Percentiles rank a stretch among this genome's conserved stretches.
Conservation (phyloP, 2,113 vertebrate species). For the Canis aureus region DNA sequence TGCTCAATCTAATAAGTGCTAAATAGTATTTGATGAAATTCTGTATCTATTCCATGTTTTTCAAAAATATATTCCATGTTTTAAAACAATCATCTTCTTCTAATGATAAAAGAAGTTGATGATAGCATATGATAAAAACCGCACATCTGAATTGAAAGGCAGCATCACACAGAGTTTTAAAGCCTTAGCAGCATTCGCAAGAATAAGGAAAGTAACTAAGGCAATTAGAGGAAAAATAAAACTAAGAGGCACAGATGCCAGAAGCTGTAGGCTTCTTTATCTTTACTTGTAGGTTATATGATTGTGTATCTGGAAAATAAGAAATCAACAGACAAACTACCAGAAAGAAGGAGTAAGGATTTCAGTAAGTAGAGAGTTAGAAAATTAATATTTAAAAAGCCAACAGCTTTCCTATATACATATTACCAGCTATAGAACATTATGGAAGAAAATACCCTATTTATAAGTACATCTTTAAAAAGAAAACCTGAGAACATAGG, state of each 20-base stretch:
- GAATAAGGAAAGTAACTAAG: background rate
- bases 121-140: background rate
- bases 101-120: background rate
- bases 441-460: background rate
- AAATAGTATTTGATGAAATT: background rate
- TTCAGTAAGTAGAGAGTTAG: background rate
- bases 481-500: background rate
- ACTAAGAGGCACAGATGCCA: background rate
- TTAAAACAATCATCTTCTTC: background rate
- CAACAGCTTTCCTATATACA: background rate
- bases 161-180: rapidly evolving
- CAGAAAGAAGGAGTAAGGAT: background rate
- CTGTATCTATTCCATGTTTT: background rate
- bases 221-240: background rate
- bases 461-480: background rate
- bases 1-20: background rate
- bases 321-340: background rate
- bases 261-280: background rate
- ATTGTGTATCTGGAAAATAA: background rate
- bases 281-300: background rate
- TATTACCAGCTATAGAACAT: background rate
- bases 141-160: background rate
- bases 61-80: background rate
- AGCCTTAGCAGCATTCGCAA: background rate
- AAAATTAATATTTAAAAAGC: background rate